phyloP scores from a whole-genome alignment of 2,888 invertebrate species.

The Himalopsyche kuldschensis region DNA sequence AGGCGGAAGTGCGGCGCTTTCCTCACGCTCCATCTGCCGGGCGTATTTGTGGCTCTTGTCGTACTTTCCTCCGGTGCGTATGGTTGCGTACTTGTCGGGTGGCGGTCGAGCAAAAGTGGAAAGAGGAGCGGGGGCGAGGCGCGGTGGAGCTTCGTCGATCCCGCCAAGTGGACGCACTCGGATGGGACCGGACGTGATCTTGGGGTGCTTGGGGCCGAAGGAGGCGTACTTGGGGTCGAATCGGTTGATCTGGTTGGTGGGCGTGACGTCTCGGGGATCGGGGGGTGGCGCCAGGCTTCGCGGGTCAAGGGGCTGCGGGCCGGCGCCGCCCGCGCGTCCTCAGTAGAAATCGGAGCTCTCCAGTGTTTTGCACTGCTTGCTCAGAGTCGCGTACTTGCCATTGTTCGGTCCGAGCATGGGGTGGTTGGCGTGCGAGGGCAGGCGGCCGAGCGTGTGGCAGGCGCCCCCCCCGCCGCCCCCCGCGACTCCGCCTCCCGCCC shows the following conservation, averaged over 20 bases:
- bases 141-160: slow-evolving; percentile 35
- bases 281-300: slow-evolving; percentile 55
- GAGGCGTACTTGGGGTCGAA: slow-evolving; percentile 64
- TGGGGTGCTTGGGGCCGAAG: slow-evolving; percentile 56
- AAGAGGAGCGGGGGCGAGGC: slow-evolving; percentile 27
- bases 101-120: slow-evolving; percentile 35
- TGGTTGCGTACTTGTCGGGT: slow-evolving; percentile 53
- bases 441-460: slow-evolving; percentile 68
- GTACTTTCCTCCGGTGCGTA: slow-evolving; percentile 45
- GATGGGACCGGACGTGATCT: slow-evolving; percentile 47
- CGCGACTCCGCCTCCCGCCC: slow-evolving; percentile 45
- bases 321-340: slow-evolving; percentile 72
- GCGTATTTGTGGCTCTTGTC: slow-evolving; percentile 40
- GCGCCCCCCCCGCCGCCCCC: slow-evolving; percentile 48
- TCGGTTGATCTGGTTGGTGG: slow-evolving; percentile 58
- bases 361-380: slow-evolving; percentile 94
- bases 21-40: slow-evolving; percentile 38
- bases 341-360: slow-evolving; percentile 95
- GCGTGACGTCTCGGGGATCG: slow-evolving; percentile 55
- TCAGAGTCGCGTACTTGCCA: slow-evolving; percentile 92
- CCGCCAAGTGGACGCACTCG: slow-evolving; percentile 38
- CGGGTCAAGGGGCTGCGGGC: slow-evolving; percentile 50
- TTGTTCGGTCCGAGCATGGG: slow-evolving; percentile 70
- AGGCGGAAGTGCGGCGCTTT: slow-evolving; percentile 41
- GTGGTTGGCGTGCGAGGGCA: slow-evolving; percentile 64